Evolutionary conservation across 92 coral and sea anemone species (phyloP).

Genomic region (Phenganax stokvisi): DNA sequence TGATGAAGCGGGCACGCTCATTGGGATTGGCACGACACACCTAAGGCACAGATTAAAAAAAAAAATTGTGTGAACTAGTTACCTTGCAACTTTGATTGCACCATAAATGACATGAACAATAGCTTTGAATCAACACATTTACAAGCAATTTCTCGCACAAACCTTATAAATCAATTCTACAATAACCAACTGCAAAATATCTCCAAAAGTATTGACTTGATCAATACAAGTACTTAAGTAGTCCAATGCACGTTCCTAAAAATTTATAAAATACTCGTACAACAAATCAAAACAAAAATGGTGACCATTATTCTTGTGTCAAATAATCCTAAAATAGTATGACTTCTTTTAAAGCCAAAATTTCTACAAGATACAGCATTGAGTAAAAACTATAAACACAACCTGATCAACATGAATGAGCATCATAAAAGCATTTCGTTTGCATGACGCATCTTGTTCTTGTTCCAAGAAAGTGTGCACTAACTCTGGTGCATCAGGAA

Average conservation of each 20-base stretch:
- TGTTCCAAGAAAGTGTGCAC: slow-evolving; percentile 98
- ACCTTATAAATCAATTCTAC: slow-evolving; percentile 99
- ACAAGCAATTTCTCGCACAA: background rate
- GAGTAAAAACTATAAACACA: background rate
- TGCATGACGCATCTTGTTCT: slow-evolving; percentile 98
- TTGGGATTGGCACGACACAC: slow-evolving; percentile 99
- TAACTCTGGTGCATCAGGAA: slow-evolving; percentile 99
- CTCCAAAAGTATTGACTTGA: slow-evolving; percentile 98
- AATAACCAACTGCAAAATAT: slow-evolving; percentile 89
- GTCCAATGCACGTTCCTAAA: slow-evolving; percentile 88
- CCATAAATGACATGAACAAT: background rate
- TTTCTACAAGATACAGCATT: too few relatives aligned
- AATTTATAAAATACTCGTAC: background rate
- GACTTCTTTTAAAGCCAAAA: background rate
- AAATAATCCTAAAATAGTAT: background rate
- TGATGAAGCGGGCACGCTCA: slow-evolving; percentile 88
- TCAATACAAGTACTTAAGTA: slow-evolving; percentile 97
- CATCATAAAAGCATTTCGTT: slow-evolving; percentile 99
- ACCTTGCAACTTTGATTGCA: background rate
- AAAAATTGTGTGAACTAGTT: background rate
- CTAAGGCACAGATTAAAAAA: slow-evolving; percentile 37
- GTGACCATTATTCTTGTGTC: too few relatives aligned
- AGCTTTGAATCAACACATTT: background rate
- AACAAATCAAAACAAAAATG: too few relatives aligned
- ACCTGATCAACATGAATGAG: slow-evolving; percentile 99